phyloP scores from a whole-genome alignment of 2,113 vertebrate species.

The Fregata magnificens region DNA sequence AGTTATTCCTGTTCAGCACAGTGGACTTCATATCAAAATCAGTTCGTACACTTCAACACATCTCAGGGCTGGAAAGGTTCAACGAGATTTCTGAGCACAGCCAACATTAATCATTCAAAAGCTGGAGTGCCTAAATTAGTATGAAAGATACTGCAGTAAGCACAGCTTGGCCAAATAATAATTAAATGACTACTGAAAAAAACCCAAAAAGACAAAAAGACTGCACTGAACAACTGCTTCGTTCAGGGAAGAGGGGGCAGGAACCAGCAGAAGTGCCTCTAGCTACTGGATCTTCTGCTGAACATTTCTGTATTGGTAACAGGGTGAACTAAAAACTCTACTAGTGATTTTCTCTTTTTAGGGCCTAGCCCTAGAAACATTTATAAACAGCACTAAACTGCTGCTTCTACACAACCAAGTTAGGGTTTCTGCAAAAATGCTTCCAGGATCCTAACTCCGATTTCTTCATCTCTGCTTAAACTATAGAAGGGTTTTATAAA shows the following conservation, averaged over 20 bases:
- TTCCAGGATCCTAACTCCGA: not conserved
- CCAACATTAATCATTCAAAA: constrained; percentile 22
- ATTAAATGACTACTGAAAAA: not conserved
- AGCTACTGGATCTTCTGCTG: not conserved
- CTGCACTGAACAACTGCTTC: not conserved
- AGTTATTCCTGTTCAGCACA: not conserved
- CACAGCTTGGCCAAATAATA: not conserved
- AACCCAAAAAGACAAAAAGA: not conserved
- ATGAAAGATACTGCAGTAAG: not conserved
- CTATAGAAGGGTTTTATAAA: not conserved
- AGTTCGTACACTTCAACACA: not conserved
- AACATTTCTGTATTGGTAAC: not conserved
- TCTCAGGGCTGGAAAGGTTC: not conserved
- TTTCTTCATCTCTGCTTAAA: not conserved
- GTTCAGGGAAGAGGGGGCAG: not conserved
- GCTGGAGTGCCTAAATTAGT: constrained; percentile 2
- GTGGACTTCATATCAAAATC: not conserved
- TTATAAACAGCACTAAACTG: not conserved
- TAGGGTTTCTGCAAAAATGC: not conserved
- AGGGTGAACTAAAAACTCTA: not conserved
- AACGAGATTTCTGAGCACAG: not conserved
- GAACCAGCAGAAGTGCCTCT: not conserved
- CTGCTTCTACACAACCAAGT: not conserved
- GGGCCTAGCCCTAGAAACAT: not conserved
- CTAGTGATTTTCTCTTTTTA: not conserved